Base-by-base conservation (phyloP, 2,888 invertebrate species). In the Cybosia mesomella region DNA sequence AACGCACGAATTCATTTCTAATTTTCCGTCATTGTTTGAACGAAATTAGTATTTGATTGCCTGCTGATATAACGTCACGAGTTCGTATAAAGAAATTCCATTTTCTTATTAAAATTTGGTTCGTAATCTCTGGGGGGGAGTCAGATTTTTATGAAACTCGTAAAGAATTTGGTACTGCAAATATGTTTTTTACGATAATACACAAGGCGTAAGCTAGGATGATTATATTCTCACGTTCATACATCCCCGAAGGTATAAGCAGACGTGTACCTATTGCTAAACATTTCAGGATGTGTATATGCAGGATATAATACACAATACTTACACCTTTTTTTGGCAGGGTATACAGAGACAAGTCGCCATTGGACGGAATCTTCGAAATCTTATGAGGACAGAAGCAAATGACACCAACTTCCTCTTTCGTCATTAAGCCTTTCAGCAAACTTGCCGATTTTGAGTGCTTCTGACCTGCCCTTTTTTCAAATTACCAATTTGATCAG, bases 21-120 rank as follows among this genome's bases (percentile, higher is more conserved):
- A 93, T 92, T 91, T 89, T 87, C 89, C 84, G 82, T 87, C 88
- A 89, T 89, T 92, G 89, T 91, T 90, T 87, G 83, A 84, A 82
- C 79, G 85, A 89, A 91, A 91, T 91, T 89, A 88, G 88, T 88
- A 88, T 90, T 91, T 92, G 90, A 91, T 92, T 89, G 88, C 86
- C 85, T 83, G 83, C 73, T 80, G 60, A 64, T 70, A 66, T 64
- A 63, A 58, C 54, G 59, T 66, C 60, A 57, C 43, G 70, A 57
- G 57, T 54, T 61, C 59, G 64, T 64, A 67, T 34, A 58, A 64
- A 62, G 49, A 67, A 63, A n/a, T 67, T 39, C 63, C 36, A 24
- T 63, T 67, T 67, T 58, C 54, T 39, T 39, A 64, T 67, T 64
- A 67, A 64, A 67, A 64, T 64, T 67, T 59, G 63, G 58, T 21